Conservation (phyloP, 2,113 vertebrate species). For the Calidris pugnax region DNA sequence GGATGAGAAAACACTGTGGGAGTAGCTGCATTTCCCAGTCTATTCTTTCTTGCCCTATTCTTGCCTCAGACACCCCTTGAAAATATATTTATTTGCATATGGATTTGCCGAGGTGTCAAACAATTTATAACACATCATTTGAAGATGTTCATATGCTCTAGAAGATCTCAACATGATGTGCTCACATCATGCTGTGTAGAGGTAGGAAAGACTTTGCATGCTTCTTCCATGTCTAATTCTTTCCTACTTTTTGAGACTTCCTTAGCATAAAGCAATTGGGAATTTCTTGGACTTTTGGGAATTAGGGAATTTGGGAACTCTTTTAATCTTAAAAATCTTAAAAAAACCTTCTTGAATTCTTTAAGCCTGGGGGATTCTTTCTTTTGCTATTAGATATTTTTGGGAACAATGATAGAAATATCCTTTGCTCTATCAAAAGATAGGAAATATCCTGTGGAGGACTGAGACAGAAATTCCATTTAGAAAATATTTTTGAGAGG, state of each 20-base stretch:
- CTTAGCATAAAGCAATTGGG: not conserved
- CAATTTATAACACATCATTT: not conserved
- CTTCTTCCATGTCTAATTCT: not conserved
- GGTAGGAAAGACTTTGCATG: not conserved
- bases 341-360: not conserved
- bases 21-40: not conserved
- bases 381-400: not conserved
- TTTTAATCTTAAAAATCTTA: too few relatives aligned
- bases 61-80: not conserved
- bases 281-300: not conserved
- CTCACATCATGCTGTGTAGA: not conserved
- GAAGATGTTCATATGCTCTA: not conserved
- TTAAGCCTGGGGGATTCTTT: not conserved
- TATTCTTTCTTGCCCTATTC: not conserved
- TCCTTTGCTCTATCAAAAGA: not conserved
- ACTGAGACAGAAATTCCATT: not conserved
- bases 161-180: accelerated
- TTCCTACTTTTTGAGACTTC: not conserved
- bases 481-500: not conserved
- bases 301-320: not conserved
- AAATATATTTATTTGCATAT: not conserved
- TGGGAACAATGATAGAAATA: not conserved
- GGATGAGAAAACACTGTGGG: not conserved
- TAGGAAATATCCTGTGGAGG: not conserved
- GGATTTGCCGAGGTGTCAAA: not conserved